A percentile compares a stretch with the other conserved stretches of the same genome.
Conservation (phyloP, 2,113 vertebrate genomes). For the Anolis carolinensis region DNA sequence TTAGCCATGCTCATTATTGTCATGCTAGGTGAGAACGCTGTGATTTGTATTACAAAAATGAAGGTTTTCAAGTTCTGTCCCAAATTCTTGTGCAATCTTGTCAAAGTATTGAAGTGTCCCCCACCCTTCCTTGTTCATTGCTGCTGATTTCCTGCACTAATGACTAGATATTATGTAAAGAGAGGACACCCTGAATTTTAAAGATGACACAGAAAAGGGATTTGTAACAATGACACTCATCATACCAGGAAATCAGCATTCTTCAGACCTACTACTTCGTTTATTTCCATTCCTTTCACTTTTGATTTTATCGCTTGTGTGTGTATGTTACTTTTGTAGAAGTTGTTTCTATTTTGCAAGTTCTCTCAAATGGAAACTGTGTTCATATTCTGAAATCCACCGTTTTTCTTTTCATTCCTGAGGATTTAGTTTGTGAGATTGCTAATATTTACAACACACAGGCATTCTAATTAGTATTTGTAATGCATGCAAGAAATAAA, state of each 20-base stretch:
- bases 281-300: constrained; percentile 51
- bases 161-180: too few relatives aligned
- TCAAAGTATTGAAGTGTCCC: too few relatives aligned
- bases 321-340: neutral
- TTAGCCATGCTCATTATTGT: too few relatives aligned
- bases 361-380: constrained; percentile 34
- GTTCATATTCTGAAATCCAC: neutral
- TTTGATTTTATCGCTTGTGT: constrained; percentile 37
- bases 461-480: neutral
- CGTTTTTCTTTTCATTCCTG: neutral
- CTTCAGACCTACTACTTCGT: constrained; percentile 52
- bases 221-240: constrained; percentile 62
- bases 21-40: too few relatives aligned
- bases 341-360: constrained; percentile 19
- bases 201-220: constrained; percentile 45
- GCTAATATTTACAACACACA: neutral
- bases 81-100: too few relatives aligned
- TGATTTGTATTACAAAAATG: too few relatives aligned
- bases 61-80: too few relatives aligned
- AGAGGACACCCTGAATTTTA: too few relatives aligned
- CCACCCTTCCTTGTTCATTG: too few relatives aligned
- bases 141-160: too few relatives aligned
- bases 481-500: neutral
- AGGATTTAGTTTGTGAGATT: constrained; percentile 15
- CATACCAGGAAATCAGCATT: constrained; percentile 19